These are phyloP conservation scores for Sitophilus oryzae DNA, from an alignment of 1,140 invertebrate species.

Conservation along the genomic window DNA sequence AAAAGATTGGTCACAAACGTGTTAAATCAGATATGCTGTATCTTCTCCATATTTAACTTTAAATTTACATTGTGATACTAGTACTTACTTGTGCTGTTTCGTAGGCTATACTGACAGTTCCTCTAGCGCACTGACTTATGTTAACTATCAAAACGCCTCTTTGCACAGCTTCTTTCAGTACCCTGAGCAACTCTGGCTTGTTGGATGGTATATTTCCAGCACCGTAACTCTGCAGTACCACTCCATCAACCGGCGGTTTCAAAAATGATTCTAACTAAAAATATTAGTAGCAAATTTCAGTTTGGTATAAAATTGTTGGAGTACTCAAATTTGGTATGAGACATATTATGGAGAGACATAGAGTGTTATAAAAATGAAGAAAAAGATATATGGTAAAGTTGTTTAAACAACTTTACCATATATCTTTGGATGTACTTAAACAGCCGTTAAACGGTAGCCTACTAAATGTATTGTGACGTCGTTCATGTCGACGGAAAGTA, in stretches of 20 bases:
- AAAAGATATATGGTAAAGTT: too few species aligned
- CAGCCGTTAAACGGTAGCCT: too few species aligned
- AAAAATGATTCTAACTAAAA: conserved; percentile 67
- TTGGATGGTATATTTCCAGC: conserved; percentile 87
- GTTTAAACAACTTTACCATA: too few species aligned
- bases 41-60: background rate
- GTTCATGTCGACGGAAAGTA: too few species aligned
- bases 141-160: conserved; percentile 88
- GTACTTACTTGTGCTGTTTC: conserved; percentile 68
- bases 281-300: background rate
- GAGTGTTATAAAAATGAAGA: too few species aligned
- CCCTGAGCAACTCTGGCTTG: conserved; percentile 72
- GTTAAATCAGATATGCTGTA: background rate
- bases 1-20: too few species aligned
- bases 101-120: conserved; percentile 70
- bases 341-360: too few species aligned
- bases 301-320: too few species aligned
- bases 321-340: too few species aligned
- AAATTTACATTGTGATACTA: conserved; percentile 42
- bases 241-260: conserved; percentile 66
- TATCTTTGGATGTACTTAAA: too few species aligned
- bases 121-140: conserved; percentile 82
- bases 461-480: too few species aligned
- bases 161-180: conserved; percentile 64
- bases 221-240: conserved; percentile 90